Percentiles rank a stretch among this genome's conserved stretches.
These are phyloP conservation scores for Drosophila ambigua DNA, from an alignment of 1,140 invertebrate genomes.

Conservation along the genomic window DNA sequence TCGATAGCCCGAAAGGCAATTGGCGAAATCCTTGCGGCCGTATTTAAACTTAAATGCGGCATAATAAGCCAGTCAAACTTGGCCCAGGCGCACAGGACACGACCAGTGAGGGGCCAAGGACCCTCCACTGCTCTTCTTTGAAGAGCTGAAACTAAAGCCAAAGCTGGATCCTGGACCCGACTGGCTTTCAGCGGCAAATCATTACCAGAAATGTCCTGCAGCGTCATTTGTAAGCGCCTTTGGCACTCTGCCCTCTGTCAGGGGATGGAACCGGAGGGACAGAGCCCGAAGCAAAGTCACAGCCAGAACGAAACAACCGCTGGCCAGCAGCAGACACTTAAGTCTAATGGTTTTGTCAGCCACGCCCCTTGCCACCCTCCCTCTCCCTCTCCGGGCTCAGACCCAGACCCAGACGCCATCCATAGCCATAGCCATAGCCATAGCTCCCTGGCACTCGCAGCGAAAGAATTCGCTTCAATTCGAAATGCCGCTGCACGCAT, in stretches of 20 bases:
- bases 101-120: slow-evolving; percentile 27
- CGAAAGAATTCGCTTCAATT: slow-evolving; percentile 35
- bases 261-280: neutral
- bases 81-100: slow-evolving; percentile 11
- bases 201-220: slow-evolving; percentile 77
- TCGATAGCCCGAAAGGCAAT: slow-evolving; percentile 46
- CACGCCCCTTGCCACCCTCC: slow-evolving; percentile 20
- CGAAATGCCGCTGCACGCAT: slow-evolving; percentile 60
- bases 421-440: too few species aligned
- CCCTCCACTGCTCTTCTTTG: slow-evolving; percentile 6
- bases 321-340: slow-evolving; percentile 62
- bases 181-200: slow-evolving; percentile 51
- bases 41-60: slow-evolving; percentile 62
- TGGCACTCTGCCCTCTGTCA: slow-evolving; percentile 65
- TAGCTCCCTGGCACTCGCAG: slow-evolving; percentile 10
- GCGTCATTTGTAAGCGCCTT: slow-evolving; percentile 71
- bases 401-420: slow-evolving; percentile 13
- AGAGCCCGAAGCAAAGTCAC: neutral
- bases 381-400: neutral
- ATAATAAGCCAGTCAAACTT: slow-evolving; percentile 62
- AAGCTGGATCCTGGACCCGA: slow-evolving; percentile 7
- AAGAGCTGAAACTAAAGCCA: slow-evolving; percentile 44
- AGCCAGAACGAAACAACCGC: slow-evolving; percentile 13
- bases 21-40: slow-evolving; percentile 43
- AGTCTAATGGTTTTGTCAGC: slow-evolving; percentile 72